phyloP scores from a whole-genome alignment of 2,113 vertebrate genomes.

The Myotis yumanensis region DNA sequence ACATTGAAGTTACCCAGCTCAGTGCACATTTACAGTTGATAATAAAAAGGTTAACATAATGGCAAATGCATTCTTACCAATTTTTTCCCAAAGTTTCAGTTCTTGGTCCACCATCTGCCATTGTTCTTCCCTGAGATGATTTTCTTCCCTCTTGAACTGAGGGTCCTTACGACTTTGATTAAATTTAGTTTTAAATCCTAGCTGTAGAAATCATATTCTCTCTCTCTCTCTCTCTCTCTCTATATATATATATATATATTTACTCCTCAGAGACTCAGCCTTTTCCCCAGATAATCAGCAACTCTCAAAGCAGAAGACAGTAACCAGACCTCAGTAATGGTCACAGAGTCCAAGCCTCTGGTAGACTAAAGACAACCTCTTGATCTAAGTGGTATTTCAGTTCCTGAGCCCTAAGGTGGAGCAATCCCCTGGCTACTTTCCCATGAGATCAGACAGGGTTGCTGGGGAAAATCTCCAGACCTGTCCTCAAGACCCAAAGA shows the following conservation, averaged over 20 bases:
- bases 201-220: not conserved
- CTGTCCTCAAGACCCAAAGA: not conserved
- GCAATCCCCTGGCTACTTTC: not conserved
- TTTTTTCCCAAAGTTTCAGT: not conserved
- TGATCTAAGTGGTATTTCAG: not conserved
- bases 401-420: not conserved
- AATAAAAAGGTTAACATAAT: not conserved
- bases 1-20: not conserved
- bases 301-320: not conserved
- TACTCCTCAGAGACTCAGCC: not conserved
- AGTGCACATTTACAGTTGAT: not conserved
- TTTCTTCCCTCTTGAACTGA: not conserved
- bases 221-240: not conserved
- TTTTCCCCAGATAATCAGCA: not conserved
- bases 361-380: not conserved
- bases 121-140: not conserved
- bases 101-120: not conserved
- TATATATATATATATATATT: not conserved
- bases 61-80: not conserved
- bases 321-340: not conserved
- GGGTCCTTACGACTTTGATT: not conserved
- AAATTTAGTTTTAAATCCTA: not conserved
- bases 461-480: not conserved
- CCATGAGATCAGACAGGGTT: not conserved
- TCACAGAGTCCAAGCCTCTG: not conserved